A percentile compares a stretch with the other conserved stretches of the same genome.
Conservation (phyloP, 2,888 invertebrate species). For the Baronia brevicornis region DNA sequence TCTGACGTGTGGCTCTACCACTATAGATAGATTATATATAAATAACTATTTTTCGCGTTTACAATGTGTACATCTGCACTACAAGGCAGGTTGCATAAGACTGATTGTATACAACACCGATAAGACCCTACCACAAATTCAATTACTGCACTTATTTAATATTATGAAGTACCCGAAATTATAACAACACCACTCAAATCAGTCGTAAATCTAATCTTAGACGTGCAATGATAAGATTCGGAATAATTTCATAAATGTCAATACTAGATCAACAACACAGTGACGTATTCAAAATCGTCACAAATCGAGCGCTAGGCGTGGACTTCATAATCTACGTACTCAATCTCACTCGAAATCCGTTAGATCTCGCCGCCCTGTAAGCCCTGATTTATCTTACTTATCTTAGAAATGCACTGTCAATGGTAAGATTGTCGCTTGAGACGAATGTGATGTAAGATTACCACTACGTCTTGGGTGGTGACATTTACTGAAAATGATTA, state of each 20-base stretch:
- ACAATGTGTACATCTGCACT: no score
- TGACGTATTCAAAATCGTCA: conserved; percentile 15
- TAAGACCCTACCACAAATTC: no score
- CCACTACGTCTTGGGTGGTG: neutral
- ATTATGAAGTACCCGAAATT: no score
- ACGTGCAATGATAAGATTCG: no score
- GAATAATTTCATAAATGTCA: neutral
- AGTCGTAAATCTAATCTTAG: no score
- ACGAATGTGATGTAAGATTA: conserved; percentile 31
- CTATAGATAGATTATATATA: no score
- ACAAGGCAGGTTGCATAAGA: no score
- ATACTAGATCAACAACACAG: neutral
- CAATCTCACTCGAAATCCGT: conserved; percentile 26
- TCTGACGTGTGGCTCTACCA: no score
- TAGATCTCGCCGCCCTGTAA: conserved; percentile 45
- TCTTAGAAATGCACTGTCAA: conserved; percentile 39
- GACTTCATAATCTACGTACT: conserved; percentile 30
- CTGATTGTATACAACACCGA: no score
- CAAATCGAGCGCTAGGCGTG: conserved; percentile 25
- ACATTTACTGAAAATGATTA: conserved; percentile 1
- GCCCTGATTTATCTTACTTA: conserved; percentile 56
- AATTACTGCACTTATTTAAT: no score
- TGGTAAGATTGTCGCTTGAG: conserved; percentile 30
- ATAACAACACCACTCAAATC: no score
- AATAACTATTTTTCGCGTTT: no score